Base-by-base conservation (phyloP, 2,113 vertebrate species). In the Theristicus caerulescens region DNA sequence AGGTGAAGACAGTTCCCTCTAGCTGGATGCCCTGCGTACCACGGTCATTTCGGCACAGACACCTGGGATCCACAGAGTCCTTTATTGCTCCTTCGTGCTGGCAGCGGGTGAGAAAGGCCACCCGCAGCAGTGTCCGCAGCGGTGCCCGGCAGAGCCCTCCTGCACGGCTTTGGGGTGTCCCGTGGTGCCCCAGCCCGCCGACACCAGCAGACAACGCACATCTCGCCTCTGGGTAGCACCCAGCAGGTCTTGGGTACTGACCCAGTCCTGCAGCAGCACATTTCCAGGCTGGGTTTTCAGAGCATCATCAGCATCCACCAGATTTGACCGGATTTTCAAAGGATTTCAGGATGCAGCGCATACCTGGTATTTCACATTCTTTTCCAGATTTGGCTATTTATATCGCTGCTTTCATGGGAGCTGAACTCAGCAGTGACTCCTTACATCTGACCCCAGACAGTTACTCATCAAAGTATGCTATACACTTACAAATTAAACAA, bases 191-290 rank as follows among this genome's bases (percentile, higher is more conserved):
- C 27, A 25, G 31, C 40, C 25, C 14, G 3, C 29, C 7, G 66
- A 5, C 49, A 11, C 20, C 42, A 20, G 36, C n/a, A 32, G 5
- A 24, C n/a, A 16, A 4, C 2, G 2, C 10, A 1, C 2, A 0
- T 26, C 86, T 42, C 9, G 0, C 1, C 1, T 7, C 78, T 5
- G 36, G 51, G 36, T 12, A 5, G 4, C 7, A 11, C 10, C 40
- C 10, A 15, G 3, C 65, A 22, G 17, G 38, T 34, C 44, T 9
- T 1, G 15, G 36, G 32, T 15, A 8, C 62, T 51, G 21, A 13
- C 27, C 36, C 8, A 12, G n/a, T 8, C 4, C 58, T 7, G 46
- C 52, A n/a, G 76, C 61, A 27, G 54, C 6, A 0, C 24, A 1
- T 49, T 25, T 31, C 61, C 46, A 11, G 44, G 34, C 13, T 4